These are phyloP conservation scores for Criorhina ranunculi DNA, from an alignment of 2,888 invertebrate species.

Conservation along the genomic window DNA sequence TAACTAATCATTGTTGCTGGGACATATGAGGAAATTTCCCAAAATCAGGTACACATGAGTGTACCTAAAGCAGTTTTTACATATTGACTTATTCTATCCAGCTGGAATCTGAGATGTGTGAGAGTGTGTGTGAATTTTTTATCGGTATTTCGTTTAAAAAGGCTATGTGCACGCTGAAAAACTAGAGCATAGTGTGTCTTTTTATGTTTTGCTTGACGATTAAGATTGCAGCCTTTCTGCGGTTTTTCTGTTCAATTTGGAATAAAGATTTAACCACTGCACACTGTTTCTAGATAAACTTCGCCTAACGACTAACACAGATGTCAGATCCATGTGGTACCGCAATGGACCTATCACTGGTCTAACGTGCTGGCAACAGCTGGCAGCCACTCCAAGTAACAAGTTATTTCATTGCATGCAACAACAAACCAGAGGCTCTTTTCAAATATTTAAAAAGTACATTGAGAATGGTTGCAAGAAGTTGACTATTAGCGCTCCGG, in stretches of 20 bases:
- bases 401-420: no score
- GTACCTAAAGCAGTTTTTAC: constrained; percentile 36
- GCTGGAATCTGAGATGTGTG: constrained; percentile 40
- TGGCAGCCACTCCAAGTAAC: no score
- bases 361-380: no score
- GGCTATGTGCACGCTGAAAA: constrained; percentile 42
- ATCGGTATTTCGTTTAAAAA: constrained; percentile 40
- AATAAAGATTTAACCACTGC: no score
- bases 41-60: constrained; percentile 64
- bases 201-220: constrained; percentile 40
- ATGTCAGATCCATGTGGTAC: no score
- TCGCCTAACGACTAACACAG: no score
- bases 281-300: no score
- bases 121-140: constrained; percentile 41
- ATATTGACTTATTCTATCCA: constrained; percentile 29
- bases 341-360: no score
- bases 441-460: no score
- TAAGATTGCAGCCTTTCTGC: constrained; percentile 31
- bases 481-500: no score
- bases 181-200: constrained; percentile 11
- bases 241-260: constrained; percentile 47
- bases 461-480: no score
- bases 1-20: constrained; percentile 51
- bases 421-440: no score
- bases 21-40: constrained; percentile 50